Percentiles rank a stretch among this genome's conserved stretches.
phyloP scores from a whole-genome alignment of 2,888 invertebrate species.

The Ophion ellenae region DNA sequence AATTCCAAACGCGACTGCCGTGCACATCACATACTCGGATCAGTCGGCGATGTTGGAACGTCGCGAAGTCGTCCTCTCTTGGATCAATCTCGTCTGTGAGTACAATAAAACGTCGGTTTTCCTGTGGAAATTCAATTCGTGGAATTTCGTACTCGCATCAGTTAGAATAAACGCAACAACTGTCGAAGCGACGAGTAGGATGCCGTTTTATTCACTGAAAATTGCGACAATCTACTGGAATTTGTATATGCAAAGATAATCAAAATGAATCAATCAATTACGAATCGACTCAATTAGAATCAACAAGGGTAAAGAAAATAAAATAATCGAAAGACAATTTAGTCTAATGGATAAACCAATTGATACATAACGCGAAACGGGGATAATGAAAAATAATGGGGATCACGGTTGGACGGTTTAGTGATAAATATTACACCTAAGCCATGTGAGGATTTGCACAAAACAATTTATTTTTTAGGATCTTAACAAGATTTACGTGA shows the following conservation, averaged over 20 bases:
- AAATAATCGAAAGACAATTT: too few relatives aligned
- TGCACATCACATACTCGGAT: constrained; percentile 73
- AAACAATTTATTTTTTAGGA: not conserved
- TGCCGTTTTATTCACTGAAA: not conserved
- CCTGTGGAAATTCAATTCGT: not conserved
- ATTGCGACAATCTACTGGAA: not conserved
- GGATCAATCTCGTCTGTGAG: constrained; percentile 76
- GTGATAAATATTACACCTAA: too few relatives aligned
- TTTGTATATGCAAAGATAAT: not conserved
- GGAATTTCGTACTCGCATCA: not conserved
- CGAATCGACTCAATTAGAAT: not conserved
- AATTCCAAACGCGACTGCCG: constrained; percentile 69
- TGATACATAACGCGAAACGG: too few relatives aligned
- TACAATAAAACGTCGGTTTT: constrained; percentile 24
- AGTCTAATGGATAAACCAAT: too few relatives aligned
- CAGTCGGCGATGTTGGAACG: constrained; percentile 70
- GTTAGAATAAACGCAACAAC: not conserved
- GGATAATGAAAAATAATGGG: too few relatives aligned
- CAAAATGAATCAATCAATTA: not conserved
- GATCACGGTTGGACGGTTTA: too few relatives aligned
- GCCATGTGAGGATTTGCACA: not conserved
- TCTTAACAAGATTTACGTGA: not conserved
- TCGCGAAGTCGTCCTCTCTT: constrained; percentile 73
- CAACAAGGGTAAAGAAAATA: too few relatives aligned
- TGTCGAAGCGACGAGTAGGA: not conserved